A percentile compares a stretch with the other conserved stretches of the same genome.
These are phyloP conservation scores for Ceriagrion tenellum DNA, from an alignment of 2,888 invertebrate species.

Conservation along the genomic window DNA sequence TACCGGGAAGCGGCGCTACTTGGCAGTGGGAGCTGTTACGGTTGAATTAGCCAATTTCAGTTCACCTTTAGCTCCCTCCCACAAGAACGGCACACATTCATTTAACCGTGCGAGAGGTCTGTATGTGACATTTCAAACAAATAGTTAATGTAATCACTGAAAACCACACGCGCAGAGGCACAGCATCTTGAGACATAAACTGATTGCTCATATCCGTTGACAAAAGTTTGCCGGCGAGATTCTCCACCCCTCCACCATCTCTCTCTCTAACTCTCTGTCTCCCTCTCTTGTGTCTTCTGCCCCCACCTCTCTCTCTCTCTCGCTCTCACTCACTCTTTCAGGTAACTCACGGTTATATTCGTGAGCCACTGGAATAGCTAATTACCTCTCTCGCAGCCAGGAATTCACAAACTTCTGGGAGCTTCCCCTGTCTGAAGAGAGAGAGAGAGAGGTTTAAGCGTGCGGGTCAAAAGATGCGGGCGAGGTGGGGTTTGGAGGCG, in stretches of 20 bases:
- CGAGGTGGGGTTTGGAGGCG: background rate
- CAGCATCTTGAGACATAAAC: conserved; percentile 38
- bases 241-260: background rate
- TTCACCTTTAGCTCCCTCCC: background rate
- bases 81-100: conserved; percentile 12
- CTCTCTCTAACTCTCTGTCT: background rate
- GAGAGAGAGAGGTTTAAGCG: background rate
- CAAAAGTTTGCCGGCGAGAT: conserved; percentile 41
- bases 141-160: conserved; percentile 60
- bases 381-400: conserved; percentile 48
- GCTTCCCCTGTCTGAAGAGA: background rate
- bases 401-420: conserved; percentile 55
- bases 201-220: conserved; percentile 57
- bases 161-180: conserved; percentile 43
- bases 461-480: background rate
- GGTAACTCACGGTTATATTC: conserved; percentile 51
- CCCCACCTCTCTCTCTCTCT: background rate
- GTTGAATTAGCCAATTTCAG: conserved; percentile 17
- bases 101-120: conserved; percentile 20
- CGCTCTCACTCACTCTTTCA: background rate
- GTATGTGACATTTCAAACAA: conserved; percentile 40
- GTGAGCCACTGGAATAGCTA: conserved; percentile 54
- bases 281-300: background rate
- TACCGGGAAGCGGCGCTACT: background rate
- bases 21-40: background rate